A percentile compares a stretch with the other conserved stretches of the same genome.
Conservation (phyloP, 2,113 vertebrate genomes). For the Ochotona princeps region DNA sequence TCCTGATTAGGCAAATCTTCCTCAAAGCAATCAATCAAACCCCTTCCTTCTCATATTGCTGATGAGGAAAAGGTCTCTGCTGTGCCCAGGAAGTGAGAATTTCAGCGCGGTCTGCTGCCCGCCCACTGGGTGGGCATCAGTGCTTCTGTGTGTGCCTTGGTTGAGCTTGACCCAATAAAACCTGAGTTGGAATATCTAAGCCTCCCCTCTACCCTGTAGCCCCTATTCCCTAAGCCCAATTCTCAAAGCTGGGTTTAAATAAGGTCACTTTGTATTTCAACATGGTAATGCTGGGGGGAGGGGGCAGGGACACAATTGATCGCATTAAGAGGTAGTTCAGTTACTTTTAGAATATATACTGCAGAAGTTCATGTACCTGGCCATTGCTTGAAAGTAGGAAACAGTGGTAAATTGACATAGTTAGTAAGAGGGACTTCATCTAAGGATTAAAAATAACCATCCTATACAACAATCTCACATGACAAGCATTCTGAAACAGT, state of each 20-base stretch:
- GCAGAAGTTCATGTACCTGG: background rate
- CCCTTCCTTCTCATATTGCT: background rate
- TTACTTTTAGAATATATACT: background rate
- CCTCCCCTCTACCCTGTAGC: too few relatives aligned
- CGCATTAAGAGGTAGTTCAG: background rate
- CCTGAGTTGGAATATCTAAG: too few relatives aligned
- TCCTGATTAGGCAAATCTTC: background rate
- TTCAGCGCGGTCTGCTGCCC: background rate
- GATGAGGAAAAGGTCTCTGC: background rate
- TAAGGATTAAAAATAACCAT: background rate
- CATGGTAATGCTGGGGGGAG: too few relatives aligned
- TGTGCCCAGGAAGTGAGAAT: too few relatives aligned
- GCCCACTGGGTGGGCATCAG: background rate
- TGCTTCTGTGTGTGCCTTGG: too few relatives aligned
- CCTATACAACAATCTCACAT: background rate
- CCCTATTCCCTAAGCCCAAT: too few relatives aligned
- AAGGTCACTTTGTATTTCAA: too few relatives aligned
- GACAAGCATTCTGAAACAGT: background rate
- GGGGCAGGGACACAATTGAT: too few relatives aligned
- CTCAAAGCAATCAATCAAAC: too few relatives aligned
- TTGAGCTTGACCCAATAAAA: too few relatives aligned
- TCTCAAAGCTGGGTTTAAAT: too few relatives aligned
- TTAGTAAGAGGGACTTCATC: background rate
- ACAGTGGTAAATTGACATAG: background rate
- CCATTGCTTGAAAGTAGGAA: background rate